Conservation (phyloP, 1,140 invertebrate species). For the Pteromalus puparum region DNA sequence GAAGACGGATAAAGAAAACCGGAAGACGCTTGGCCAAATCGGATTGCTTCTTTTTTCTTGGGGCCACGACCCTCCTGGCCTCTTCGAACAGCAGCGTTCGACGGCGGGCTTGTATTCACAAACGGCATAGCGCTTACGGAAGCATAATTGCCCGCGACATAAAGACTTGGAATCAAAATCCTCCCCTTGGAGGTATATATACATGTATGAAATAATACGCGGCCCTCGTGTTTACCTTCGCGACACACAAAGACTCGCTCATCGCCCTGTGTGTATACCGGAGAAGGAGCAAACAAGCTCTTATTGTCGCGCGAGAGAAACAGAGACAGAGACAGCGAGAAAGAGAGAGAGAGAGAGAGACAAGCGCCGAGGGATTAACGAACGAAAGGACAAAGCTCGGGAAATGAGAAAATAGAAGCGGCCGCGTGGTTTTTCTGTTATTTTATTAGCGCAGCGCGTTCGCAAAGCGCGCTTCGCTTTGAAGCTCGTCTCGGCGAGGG, state of each 20-base stretch:
- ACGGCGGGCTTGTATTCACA: no score
- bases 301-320: not conserved
- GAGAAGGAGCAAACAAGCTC: not conserved
- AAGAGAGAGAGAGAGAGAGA: slow-evolving; percentile 26
- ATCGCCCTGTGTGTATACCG: not conserved
- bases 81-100: no score
- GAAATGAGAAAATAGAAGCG: slow-evolving; percentile 8
- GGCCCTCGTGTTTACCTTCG: not conserved
- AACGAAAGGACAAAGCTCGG: not conserved
- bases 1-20: not conserved
- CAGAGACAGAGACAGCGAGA: no score
- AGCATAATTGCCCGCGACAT: no score
- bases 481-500: no score
- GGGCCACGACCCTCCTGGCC: no score
- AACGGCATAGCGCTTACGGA: no score
- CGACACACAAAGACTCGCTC: not conserved
- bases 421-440: not conserved
- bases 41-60: not conserved
- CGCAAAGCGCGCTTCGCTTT: not conserved
- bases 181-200: no score
- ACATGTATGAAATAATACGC: not conserved
- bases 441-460: not conserved
- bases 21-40: not conserved
- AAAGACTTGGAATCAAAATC: no score
- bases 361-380: not conserved